Base-by-base conservation (phyloP, 2,888 invertebrate species). In the Epistrophe eligans region DNA sequence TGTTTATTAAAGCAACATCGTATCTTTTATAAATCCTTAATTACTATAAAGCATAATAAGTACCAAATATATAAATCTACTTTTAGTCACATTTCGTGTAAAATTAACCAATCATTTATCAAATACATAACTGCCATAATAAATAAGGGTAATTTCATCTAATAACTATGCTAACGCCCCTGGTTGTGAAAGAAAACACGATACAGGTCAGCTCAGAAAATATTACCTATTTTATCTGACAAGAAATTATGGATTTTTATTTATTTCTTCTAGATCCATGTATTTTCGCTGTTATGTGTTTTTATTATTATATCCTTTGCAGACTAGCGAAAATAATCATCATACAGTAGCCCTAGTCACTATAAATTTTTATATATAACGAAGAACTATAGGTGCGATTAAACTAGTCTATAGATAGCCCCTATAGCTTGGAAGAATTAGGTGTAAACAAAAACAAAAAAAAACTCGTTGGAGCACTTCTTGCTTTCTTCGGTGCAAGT, bases 391-490 rank as follows among this genome's bases (percentile, higher is more conserved):
- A 79, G 71, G 79, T 79, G 79, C 76, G 43, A 84, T 72, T 70
- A 83, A 60, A 70, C 48, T 70, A 55, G 58, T 35, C 50, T 64
- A 50, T 45, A 48, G 48, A 55, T 35, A 66, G 66, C n/a, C 28
- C 8, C 55, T 58, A 43, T 58, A 43, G 55, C 58, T 17, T 43
- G 17, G 45, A 38, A 38, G 52, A 48, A 52, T 32, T 43, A 19
- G 11, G 35, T 35, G 9, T 35, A 35, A 35, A 32, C 32, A 32
- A 32, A 70, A 35, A 52, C 1, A 28, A 43, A 38, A 70, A 7
- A 60, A 43, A 85, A 82, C 82, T 74, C 19, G 85, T 81, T 50
- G 35, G 70, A 77, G 71, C 57, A 77, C 70, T 85, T 85, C 35
- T 70, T 57, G 50, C n/a, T 77, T 77, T 81, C 73, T 55, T 85